Evolutionary conservation across 2,113 vertebrate genomes (phyloP).

Genomic region (Natator depressus): DNA sequence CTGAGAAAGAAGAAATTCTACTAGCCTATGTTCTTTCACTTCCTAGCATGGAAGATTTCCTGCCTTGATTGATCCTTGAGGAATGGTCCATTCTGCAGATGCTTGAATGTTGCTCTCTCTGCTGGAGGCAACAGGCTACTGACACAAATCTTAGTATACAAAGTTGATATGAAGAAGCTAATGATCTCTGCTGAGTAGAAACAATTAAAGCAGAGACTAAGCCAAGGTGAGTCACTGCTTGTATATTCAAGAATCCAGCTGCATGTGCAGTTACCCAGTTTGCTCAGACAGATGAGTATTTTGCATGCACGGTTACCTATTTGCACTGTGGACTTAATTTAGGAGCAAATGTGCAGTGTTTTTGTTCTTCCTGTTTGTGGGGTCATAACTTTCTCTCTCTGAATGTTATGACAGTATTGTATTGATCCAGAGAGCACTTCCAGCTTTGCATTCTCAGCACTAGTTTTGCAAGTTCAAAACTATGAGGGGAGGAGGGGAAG

Average conservation of each 20-base stretch:
- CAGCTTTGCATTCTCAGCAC: background rate
- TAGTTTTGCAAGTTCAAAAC: background rate
- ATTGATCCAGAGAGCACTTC: background rate
- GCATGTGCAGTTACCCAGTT: background rate
- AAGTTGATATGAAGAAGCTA: background rate
- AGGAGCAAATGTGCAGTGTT: background rate
- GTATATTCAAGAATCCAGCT: background rate
- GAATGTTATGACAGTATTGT: background rate
- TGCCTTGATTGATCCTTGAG: background rate
- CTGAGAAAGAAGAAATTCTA: background rate
- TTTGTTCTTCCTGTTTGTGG: background rate
- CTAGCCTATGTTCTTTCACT: background rate
- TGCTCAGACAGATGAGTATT: background rate
- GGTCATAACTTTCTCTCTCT: background rate
- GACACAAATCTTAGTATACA: background rate
- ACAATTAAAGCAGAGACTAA: background rate
- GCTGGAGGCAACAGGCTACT: background rate
- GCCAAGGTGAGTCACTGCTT: background rate
- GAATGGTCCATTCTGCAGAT: background rate
- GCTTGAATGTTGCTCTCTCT: background rate
- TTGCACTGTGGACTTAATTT: background rate
- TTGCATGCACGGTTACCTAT: background rate
- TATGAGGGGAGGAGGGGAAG: rapidly evolving
- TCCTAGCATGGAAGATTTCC: background rate
- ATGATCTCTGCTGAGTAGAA: background rate